These are phyloP conservation scores for Akabosia matsudoensis DNA, from an alignment of 1,140 invertebrate species.

Conservation along the genomic window DNA sequence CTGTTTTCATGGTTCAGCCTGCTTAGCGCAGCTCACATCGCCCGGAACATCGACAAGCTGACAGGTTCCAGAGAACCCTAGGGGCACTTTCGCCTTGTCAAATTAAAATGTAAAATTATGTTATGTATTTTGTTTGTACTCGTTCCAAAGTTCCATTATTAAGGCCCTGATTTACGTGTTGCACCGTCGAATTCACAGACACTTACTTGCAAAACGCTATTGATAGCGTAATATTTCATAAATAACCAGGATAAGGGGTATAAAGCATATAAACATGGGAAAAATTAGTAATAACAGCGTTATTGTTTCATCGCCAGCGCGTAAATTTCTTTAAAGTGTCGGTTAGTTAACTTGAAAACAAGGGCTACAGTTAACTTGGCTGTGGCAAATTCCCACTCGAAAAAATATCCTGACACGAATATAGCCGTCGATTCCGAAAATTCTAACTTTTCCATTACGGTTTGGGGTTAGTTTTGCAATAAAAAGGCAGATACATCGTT, in stretches of 20 bases:
- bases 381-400: too few relatives aligned
- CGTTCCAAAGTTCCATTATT: slow-evolving; percentile 44
- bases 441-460: too few relatives aligned
- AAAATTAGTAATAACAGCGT: not conserved
- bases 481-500: too few relatives aligned
- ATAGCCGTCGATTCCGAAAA: too few relatives aligned
- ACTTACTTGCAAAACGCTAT: not conserved
- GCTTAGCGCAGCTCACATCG: not conserved
- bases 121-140: slow-evolving; percentile 27
- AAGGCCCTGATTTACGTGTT: slow-evolving; percentile 42
- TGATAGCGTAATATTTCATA: too few relatives aligned
- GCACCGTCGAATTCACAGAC: not conserved
- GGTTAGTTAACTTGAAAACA: too few relatives aligned
- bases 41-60: slow-evolving; percentile 25
- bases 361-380: too few relatives aligned
- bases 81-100: slow-evolving; percentile 46
- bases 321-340: not conserved
- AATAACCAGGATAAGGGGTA: too few relatives aligned
- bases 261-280: too few relatives aligned
- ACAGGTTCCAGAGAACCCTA: slow-evolving; percentile 43
- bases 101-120: slow-evolving; percentile 47
- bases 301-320: too few relatives aligned
- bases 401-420: too few relatives aligned
- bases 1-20: not conserved
- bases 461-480: too few relatives aligned